Base-by-base conservation (phyloP, 2,113 vertebrate genomes). In the Cyanoramphus novaezelandiae region DNA sequence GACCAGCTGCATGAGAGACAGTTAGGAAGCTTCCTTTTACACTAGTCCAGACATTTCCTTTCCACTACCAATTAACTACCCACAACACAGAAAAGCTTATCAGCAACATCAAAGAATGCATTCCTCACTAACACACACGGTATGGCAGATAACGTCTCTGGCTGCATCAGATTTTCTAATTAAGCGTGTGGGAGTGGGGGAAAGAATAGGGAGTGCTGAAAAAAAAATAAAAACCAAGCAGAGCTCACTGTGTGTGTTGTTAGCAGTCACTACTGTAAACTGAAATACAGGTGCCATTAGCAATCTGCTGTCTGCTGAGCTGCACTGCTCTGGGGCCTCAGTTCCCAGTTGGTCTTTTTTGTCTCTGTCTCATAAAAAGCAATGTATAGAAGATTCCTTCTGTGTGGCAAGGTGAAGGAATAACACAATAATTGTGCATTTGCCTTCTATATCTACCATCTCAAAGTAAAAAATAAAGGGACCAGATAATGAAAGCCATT, bases 31-130 rank as follows among this genome's bases (percentile, higher is more conserved):
- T 94, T 97, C 75, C 86, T 97, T 87, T 77, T 71, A 91, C 94
- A 91, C 97, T 88, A 96, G 97, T 98, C 96, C 84, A 97, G 97
- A 95, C 96, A 96, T 96, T 97, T 98, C 86, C 91, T 97, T 97
- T 94, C 91, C 81, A 84, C 80, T 94, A 96, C 96, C 97, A 97
- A 97, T 98, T 97, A 98, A 91, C 96, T 93, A 95, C 92, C 94
- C 97, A 97, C 93, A 97, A 96, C 88, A 97, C 37, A 97, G 93
- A 90, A 89, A 88, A 65, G 88, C 94, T 97, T 97, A 97, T 94
- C 95, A 76, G 67, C 70, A 86, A 92, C 53, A 92, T 93, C 94
- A 96, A 96, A 97, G 95, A 94, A 95, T 62, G 88, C 89, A 86
- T 71, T 93, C 92, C 90, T 94, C 70, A 96, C 96, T 97, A 96